These are phyloP conservation scores for Cephus rjabovi DNA, from an alignment of 2,888 invertebrate genomes.

Conservation along the genomic window DNA sequence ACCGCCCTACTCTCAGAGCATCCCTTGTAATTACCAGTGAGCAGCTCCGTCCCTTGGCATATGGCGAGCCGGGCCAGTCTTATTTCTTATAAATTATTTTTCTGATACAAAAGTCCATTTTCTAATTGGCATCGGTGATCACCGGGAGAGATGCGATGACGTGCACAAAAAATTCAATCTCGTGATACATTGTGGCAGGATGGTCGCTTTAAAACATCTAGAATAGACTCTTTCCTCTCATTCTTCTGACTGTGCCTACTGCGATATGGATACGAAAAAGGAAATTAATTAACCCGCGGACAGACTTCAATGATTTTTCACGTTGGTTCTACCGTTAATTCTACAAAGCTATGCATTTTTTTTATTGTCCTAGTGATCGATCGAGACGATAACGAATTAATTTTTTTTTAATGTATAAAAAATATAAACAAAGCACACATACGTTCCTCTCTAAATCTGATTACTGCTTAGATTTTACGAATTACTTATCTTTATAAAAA, in stretches of 20 bases:
- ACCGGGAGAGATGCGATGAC: background rate
- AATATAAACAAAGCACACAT: background rate
- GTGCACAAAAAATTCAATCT: background rate
- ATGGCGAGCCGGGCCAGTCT: conserved; percentile 47
- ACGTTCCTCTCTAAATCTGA: background rate
- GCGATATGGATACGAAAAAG: background rate
- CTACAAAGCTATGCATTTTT: background rate
- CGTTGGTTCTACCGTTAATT: background rate
- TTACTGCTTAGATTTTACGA: background rate
- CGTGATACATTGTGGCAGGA: background rate
- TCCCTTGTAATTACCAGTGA: conserved; percentile 63
- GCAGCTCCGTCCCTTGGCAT: conserved; percentile 50
- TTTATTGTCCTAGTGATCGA: background rate
- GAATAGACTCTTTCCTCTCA: background rate
- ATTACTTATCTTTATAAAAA: background rate
- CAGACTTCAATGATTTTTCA: conserved; percentile 3
- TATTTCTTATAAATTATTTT: conserved; percentile 60
- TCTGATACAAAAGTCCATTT: conserved; percentile 22
- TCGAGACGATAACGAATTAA: no score
- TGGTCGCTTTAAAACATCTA: background rate
- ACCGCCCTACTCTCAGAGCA: conserved; percentile 40
- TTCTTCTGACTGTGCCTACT: background rate
- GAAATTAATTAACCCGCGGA: conserved; percentile 3
- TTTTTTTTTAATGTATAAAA: background rate
- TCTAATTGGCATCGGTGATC: conserved; percentile 20